Evolutionary conservation across 2,888 invertebrate species (phyloP).

Genomic region (Myopa tessellatipennis): DNA sequence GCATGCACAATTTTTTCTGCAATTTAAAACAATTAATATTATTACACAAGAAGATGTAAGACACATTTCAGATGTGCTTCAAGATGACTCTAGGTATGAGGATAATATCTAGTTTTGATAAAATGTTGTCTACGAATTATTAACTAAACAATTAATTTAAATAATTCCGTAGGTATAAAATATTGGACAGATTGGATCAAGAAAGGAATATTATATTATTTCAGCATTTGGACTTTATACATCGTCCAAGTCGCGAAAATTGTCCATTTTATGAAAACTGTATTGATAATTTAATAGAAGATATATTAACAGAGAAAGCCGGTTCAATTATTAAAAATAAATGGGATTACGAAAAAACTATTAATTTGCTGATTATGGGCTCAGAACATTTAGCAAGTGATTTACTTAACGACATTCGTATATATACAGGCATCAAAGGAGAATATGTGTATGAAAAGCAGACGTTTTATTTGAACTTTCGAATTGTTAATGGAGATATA

Average conservation of each 20-base stretch:
- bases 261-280: slow-evolving; percentile 91
- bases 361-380: slow-evolving; percentile 91
- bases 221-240: slow-evolving; percentile 94
- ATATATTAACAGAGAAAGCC: slow-evolving; percentile 63
- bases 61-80: slow-evolving; percentile 90
- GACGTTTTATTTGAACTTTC: slow-evolving; percentile 84
- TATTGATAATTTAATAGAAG: slow-evolving; percentile 81
- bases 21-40: slow-evolving; percentile 90
- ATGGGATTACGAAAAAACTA: slow-evolving; percentile 61
- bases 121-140: too few relatives aligned
- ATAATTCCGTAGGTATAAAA: slow-evolving; percentile 79
- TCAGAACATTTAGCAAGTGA: slow-evolving; percentile 88
- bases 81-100: slow-evolving; percentile 88
- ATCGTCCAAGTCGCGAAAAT: slow-evolving; percentile 93
- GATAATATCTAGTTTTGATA: background rate
- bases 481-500: slow-evolving; percentile 88
- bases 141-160: background rate
- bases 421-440: slow-evolving; percentile 85
- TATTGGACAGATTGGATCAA: slow-evolving; percentile 92
- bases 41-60: slow-evolving; percentile 95
- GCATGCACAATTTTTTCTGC: slow-evolving; percentile 92
- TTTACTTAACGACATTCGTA: slow-evolving; percentile 85
- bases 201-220: slow-evolving; percentile 94
- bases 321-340: slow-evolving; percentile 73
- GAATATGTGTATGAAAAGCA: slow-evolving; percentile 84